Percentiles rank a stretch among this genome's conserved stretches.
Evolutionary conservation across 2,113 vertebrate genomes (phyloP).

Genomic region (Podocnemis expansa): DNA sequence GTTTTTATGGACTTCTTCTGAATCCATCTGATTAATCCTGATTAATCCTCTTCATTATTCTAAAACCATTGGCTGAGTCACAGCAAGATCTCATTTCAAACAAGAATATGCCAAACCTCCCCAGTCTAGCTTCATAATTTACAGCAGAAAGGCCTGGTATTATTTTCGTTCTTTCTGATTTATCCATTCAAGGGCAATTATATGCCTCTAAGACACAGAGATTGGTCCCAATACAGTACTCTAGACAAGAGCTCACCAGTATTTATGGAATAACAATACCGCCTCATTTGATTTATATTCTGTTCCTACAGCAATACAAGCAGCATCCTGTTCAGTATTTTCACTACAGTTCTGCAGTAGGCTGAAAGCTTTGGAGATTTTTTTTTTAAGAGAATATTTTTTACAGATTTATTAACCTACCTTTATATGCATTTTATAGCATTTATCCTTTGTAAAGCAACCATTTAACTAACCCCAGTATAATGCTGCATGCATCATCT

Average conservation of each 20-base stretch:
- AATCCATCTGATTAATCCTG: slow-evolving; percentile 68
- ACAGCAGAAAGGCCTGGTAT: slow-evolving; percentile 31
- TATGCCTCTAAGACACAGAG: slow-evolving; percentile 2
- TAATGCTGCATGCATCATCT: neutral
- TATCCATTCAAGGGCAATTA: neutral
- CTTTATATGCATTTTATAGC: slow-evolving; percentile 2
- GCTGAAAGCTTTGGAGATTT: neutral
- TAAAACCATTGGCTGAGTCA: slow-evolving; percentile 50
- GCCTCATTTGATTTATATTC: slow-evolving; percentile 26
- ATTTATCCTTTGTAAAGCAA: neutral
- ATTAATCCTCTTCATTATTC: slow-evolving; percentile 61
- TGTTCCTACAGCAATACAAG: slow-evolving; percentile 28
- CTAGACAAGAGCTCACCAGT: slow-evolving; percentile 10
- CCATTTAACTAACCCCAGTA: neutral
- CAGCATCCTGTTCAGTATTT: slow-evolving; percentile 24
- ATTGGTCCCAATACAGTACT: slow-evolving; percentile 6
- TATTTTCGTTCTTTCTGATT: slow-evolving; percentile 3
- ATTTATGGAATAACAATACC: slow-evolving; percentile 14
- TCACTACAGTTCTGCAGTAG: slow-evolving; percentile 11
- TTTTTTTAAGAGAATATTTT: slow-evolving; percentile 11
- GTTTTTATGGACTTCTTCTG: slow-evolving; percentile 67
- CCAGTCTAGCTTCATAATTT: slow-evolving; percentile 25
- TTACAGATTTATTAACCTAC: slow-evolving; percentile 36
- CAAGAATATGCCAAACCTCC: slow-evolving; percentile 42
- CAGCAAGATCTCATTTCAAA: slow-evolving; percentile 50